Conservation (phyloP, 2,113 vertebrate genomes). For the Istiophorus platypterus region DNA sequence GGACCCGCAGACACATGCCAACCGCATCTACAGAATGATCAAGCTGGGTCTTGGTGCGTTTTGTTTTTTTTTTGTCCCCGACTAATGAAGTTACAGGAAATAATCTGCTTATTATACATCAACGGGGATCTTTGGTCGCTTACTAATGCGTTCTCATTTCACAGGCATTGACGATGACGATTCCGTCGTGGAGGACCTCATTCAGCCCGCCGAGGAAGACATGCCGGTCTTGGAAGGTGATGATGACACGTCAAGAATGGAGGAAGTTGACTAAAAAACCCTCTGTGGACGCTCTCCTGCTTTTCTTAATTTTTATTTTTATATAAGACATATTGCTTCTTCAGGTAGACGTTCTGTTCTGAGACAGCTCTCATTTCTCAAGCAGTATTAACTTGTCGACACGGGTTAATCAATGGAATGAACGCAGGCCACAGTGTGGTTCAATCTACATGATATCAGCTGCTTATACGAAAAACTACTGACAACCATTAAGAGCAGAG, state of each 20-base stretch:
- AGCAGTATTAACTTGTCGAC: constrained; percentile 21
- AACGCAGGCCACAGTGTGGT: constrained; percentile 38
- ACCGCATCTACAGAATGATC: constrained; percentile 90
- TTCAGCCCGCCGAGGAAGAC: constrained; percentile 83
- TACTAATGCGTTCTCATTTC: constrained; percentile 67
- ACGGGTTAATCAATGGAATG: constrained; percentile 9
- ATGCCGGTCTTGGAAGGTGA: constrained; percentile 89
- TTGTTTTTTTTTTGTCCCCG: not conserved
- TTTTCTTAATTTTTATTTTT: constrained; percentile 60
- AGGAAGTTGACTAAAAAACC: constrained; percentile 86
- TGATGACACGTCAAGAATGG: constrained; percentile 88
- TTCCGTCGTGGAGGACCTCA: constrained; percentile 80
- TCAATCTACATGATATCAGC: constrained; percentile 19
- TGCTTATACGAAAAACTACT: constrained; percentile 47
- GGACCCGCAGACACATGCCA: constrained; percentile 87
- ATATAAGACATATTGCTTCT: constrained; percentile 56
- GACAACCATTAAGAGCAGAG: constrained; percentile 47
- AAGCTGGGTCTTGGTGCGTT: constrained; percentile 87
- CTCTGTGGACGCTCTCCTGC: constrained; percentile 7
- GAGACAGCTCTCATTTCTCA: constrained; percentile 29
- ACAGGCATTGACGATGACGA: constrained; percentile 88
- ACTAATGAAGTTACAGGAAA: constrained; percentile 46
- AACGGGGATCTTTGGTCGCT: constrained; percentile 15
- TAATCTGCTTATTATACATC: not conserved
- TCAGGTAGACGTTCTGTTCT: constrained; percentile 24